Percentiles rank a stretch among this genome's conserved stretches.
Conservation (phyloP, 2,797 vertebrate species). For the Leuciscus waleckii region DNA sequence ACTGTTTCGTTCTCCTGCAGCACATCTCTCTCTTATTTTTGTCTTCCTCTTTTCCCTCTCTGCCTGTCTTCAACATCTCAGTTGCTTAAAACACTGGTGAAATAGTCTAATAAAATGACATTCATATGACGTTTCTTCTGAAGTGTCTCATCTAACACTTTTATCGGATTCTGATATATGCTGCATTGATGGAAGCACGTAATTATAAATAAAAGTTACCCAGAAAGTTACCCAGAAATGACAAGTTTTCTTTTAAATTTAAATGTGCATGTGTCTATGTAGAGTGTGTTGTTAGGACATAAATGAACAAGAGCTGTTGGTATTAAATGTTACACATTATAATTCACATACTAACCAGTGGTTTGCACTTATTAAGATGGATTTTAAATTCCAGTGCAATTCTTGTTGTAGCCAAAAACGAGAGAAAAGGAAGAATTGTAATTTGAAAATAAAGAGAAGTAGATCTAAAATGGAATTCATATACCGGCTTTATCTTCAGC, state of each 20-base stretch:
- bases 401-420: background rate
- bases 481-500: too few relatives aligned
- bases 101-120: conserved; percentile 2
- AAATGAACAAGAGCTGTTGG: background rate
- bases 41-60: conserved; percentile 33
- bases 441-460: background rate
- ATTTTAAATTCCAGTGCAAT: too few relatives aligned
- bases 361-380: background rate
- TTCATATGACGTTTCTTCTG: background rate
- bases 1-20: conserved; percentile 82
- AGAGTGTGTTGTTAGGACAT: background rate
- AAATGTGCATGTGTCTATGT: background rate
- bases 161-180: background rate
- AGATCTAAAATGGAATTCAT: background rate
- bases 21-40: conserved; percentile 51
- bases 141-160: too few relatives aligned
- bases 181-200: too few relatives aligned
- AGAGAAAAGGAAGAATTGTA: too few relatives aligned
- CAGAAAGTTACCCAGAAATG: background rate
- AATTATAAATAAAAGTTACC: background rate
- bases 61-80: background rate
- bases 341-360: background rate
- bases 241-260: background rate
- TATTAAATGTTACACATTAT: background rate
- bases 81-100: background rate